Conservation (phyloP, 2,797 vertebrate genomes). For the Thalassophryne amazonica region DNA sequence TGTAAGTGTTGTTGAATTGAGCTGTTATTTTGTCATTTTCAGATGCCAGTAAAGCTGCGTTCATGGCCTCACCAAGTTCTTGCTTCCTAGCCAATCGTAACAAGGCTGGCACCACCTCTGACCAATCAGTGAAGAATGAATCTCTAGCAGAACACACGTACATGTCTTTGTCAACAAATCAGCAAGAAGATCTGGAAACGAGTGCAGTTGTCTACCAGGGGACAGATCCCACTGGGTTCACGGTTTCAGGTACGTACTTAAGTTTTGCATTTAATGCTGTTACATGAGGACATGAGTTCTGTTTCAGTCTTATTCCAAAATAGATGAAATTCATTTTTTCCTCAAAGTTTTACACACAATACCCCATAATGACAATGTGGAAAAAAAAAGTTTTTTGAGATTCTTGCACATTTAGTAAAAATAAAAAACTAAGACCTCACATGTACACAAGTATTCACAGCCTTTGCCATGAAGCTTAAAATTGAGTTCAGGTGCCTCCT, state of each 20-base stretch:
- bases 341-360: no score
- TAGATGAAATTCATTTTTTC: not conserved
- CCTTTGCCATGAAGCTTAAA: no score
- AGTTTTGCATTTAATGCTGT: no score
- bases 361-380: no score
- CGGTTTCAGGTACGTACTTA: constrained; percentile 79
- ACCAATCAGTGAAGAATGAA: constrained; percentile 91
- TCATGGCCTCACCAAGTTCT: constrained; percentile 95
- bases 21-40: constrained; percentile 25
- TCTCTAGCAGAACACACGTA: constrained; percentile 81
- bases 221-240: constrained; percentile 73
- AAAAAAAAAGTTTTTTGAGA: no score
- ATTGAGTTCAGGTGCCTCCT: no score
- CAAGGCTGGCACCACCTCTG: constrained; percentile 73
- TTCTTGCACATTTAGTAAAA: no score
- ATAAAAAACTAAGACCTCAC: no score
- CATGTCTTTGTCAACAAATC: constrained; percentile 74
- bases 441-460: no score
- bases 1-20: not conserved
- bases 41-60: constrained; percentile 96
- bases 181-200: constrained; percentile 74
- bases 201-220: constrained; percentile 73
- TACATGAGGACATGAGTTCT: no score
- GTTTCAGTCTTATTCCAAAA: no score
- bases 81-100: constrained; percentile 96